Conservation (phyloP, 2,113 vertebrate genomes). For the Chaetura pelagica region DNA sequence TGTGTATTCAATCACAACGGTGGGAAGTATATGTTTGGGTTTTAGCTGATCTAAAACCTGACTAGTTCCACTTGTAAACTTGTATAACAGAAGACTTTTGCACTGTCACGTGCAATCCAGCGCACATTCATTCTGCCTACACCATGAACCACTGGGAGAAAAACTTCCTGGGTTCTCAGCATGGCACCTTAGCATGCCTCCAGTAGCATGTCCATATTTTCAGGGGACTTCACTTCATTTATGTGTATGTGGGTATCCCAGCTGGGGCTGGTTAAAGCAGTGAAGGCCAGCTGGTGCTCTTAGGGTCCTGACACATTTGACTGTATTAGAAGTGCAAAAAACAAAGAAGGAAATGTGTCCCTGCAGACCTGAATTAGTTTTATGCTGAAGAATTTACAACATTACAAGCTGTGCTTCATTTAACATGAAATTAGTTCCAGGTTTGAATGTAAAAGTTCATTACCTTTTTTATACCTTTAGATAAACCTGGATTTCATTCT, state of each 20-base stretch:
- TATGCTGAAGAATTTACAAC: not conserved
- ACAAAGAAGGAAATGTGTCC: not conserved
- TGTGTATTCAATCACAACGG: not conserved
- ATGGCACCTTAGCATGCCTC: too few relatives aligned
- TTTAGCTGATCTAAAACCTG: not conserved
- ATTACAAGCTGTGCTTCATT: not conserved
- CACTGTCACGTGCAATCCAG: not conserved
- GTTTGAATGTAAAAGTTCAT: not conserved
- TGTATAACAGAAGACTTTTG: not conserved
- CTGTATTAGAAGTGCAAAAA: not conserved
- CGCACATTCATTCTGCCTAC: not conserved
- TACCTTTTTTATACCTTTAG: not conserved
- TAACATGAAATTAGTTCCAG: not conserved
- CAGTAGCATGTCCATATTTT: not conserved
- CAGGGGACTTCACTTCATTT: not conserved
- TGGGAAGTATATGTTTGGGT: rapidly evolving
- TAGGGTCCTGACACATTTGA: not conserved
- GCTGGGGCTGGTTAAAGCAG: not conserved
- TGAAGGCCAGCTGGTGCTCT: not conserved
- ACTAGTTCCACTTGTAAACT: not conserved
- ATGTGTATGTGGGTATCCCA: rapidly evolving
- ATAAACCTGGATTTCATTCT: not conserved
- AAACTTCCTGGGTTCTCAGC: not conserved
- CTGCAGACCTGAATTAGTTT: not conserved
- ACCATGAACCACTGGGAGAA: not conserved